phyloP scores from a whole-genome alignment of 2,113 vertebrate species.

The Nesoenas mayeri region DNA sequence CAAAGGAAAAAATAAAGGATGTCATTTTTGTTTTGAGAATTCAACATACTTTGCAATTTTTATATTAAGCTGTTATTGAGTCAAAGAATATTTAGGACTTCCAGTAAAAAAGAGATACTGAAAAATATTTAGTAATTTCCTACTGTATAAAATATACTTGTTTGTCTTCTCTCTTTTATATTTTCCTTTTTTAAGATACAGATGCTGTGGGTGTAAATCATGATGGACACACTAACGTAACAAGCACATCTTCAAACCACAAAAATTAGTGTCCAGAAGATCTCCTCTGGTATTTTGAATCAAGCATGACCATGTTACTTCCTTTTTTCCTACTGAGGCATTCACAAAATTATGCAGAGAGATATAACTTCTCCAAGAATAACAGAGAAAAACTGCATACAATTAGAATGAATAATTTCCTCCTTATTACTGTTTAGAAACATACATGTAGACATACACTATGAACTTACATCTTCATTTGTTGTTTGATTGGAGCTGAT shows the following conservation, averaged over 20 bases:
- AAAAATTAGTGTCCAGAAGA: not conserved
- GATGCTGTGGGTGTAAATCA: not conserved
- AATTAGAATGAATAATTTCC: not conserved
- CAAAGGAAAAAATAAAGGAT: not conserved
- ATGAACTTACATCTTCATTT: slow-evolving; percentile 94
- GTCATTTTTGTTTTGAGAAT: not conserved
- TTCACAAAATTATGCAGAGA: not conserved
- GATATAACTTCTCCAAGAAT: not conserved
- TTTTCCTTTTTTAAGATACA: not conserved
- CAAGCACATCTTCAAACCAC: not conserved
- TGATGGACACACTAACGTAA: not conserved
- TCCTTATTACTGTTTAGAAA: not conserved
- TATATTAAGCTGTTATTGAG: not conserved
- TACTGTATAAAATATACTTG: not conserved
- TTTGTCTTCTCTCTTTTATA: not conserved
- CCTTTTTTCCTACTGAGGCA: not conserved
- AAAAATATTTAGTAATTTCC: not conserved
- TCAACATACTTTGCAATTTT: not conserved
- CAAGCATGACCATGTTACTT: not conserved
- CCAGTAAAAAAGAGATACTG: not conserved
- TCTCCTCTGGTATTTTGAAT: not conserved
- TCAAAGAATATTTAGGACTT: not conserved
- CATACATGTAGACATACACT: not conserved
- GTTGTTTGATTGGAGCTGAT: slow-evolving; percentile 99
- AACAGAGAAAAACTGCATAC: not conserved